These are phyloP conservation scores for Amblyraja radiata DNA, from an alignment of 2,797 vertebrate species.

Conservation along the genomic window DNA sequence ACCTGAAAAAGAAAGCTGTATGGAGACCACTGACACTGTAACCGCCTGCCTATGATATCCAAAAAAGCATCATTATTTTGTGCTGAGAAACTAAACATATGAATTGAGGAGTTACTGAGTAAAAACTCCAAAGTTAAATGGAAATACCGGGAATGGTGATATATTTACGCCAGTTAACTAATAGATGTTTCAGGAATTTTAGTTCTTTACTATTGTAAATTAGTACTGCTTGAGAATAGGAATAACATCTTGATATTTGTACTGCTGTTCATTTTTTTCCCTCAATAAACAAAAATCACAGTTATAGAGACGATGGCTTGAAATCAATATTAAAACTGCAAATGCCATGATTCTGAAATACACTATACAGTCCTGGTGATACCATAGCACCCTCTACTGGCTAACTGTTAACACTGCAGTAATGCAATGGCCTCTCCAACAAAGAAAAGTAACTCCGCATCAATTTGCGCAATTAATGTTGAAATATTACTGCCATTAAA, in stretches of 20 bases:
- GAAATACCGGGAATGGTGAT: background rate
- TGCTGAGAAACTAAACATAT: background rate
- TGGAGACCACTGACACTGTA: background rate
- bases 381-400: constrained; percentile 19
- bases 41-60: background rate
- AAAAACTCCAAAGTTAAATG: background rate
- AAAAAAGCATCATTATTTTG: background rate
- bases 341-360: background rate
- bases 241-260: background rate
- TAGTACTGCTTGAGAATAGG: background rate
- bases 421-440: background rate
- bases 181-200: background rate
- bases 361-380: background rate
- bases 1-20: too few species aligned
- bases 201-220: background rate
- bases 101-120: background rate
- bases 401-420: background rate
- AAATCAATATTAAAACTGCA: background rate
- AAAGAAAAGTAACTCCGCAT: background rate
- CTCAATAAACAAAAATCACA: background rate
- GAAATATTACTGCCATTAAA: background rate
- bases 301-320: background rate
- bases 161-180: background rate
- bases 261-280: background rate
- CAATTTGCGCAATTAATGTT: background rate